A percentile compares a stretch with the other conserved stretches of the same genome.
These are phyloP conservation scores for Neomorphus geoffroyi DNA, from an alignment of 2,797 vertebrate species.

Conservation along the genomic window DNA sequence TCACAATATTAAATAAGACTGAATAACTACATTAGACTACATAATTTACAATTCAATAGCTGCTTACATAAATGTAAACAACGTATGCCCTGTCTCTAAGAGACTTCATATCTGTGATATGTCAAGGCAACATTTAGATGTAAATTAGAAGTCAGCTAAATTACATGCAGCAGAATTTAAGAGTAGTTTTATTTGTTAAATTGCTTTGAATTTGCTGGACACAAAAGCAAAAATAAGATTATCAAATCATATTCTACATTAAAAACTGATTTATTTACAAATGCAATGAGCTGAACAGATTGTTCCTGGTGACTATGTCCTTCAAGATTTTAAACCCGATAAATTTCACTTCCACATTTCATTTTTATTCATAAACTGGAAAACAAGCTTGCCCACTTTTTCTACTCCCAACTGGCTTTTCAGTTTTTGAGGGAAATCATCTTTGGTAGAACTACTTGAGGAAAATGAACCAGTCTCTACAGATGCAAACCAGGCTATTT, in stretches of 20 bases:
- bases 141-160: slow-evolving; percentile 5
- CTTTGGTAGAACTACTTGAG: neutral
- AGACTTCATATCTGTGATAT: neutral
- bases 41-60: slow-evolving; percentile 2
- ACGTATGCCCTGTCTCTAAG: neutral
- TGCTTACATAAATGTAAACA: slow-evolving; percentile 1
- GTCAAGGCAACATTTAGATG: neutral
- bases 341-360: neutral
- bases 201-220: neutral
- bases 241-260: neutral
- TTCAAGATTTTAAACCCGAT: neutral
- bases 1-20: neutral
- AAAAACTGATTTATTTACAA: neutral
- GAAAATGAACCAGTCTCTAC: neutral
- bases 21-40: neutral
- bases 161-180: neutral
- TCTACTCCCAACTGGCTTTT: neutral
- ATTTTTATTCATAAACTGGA: neutral
- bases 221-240: neutral
- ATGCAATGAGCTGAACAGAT: neutral
- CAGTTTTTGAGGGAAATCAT: neutral
- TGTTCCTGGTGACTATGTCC: neutral
- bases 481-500: neutral
- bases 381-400: neutral
- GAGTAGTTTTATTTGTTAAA: neutral